These are phyloP conservation scores for Cephus rjabovi DNA, from an alignment of 2,888 invertebrate species.

Conservation along the genomic window DNA sequence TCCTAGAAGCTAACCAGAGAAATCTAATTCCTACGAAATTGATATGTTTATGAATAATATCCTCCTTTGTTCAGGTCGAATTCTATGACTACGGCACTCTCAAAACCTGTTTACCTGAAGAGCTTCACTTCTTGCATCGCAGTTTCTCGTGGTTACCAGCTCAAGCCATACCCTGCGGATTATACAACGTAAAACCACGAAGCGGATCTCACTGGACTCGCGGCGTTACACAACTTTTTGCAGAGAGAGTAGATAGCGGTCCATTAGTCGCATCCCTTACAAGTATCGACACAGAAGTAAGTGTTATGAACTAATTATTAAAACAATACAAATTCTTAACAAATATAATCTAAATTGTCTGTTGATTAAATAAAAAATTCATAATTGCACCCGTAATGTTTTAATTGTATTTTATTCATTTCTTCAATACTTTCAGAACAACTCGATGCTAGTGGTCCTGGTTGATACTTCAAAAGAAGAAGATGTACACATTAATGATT, in stretches of 20 bases:
- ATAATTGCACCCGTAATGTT: background rate
- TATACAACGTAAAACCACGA: conserved; percentile 49
- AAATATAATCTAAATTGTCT: background rate
- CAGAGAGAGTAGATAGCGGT: conserved; percentile 26
- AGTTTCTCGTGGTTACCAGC: conserved; percentile 52
- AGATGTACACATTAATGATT: conserved; percentile 54
- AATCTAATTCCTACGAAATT: background rate
- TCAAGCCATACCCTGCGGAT: conserved; percentile 58
- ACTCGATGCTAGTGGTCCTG: conserved; percentile 52
- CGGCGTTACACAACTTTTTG: conserved; percentile 35
- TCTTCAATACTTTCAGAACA: conserved; percentile 40
- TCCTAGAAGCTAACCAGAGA: background rate
- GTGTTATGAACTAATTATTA: conserved; percentile 3
- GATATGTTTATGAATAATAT: background rate
- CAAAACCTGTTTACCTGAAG: conserved; percentile 41
- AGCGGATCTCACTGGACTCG: conserved; percentile 40
- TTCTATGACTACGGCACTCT: conserved; percentile 63
- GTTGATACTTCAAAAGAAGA: conserved; percentile 47
- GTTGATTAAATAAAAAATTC: background rate
- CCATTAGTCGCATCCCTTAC: conserved; percentile 45
- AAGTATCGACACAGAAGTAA: conserved; percentile 42
- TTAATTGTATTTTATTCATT: background rate
- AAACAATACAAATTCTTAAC: background rate
- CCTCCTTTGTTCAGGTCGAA: conserved; percentile 42
- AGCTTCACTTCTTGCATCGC: conserved; percentile 50